phyloP scores from a whole-genome alignment of 2,797 vertebrate genomes.

The Podarcis lilfordi region DNA sequence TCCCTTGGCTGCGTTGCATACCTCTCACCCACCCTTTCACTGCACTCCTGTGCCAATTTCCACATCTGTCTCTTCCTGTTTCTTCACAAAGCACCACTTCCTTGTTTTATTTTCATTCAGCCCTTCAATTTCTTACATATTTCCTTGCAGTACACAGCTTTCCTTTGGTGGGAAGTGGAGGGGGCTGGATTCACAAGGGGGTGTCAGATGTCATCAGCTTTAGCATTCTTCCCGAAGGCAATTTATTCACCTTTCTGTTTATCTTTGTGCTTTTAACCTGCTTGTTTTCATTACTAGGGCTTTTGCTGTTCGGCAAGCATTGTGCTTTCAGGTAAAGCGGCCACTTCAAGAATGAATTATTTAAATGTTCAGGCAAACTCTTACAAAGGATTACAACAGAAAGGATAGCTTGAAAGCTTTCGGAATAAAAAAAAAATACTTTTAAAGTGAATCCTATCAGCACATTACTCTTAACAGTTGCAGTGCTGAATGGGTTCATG shows the following conservation, averaged over 20 bases:
- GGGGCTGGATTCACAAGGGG: neutral
- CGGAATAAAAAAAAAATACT: neutral
- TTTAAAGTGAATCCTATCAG: neutral
- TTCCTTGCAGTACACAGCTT: neutral
- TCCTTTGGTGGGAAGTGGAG: neutral
- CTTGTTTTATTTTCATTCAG: neutral
- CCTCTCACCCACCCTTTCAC: neutral
- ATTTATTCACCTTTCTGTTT: constrained; percentile 19
- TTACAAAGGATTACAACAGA: constrained; percentile 19
- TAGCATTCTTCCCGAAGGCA: constrained; percentile 37
- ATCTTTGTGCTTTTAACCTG: neutral
- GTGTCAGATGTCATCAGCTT: constrained; percentile 27
- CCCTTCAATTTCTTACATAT: neutral
- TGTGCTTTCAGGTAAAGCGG: constrained; percentile 18
- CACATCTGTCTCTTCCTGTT: constrained; percentile 1
- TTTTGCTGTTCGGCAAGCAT: neutral
- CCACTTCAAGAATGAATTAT: neutral
- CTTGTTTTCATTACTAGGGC: constrained; percentile 29
- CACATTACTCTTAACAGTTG: neutral
- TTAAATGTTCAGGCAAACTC: constrained; percentile 11
- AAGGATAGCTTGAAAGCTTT: neutral
- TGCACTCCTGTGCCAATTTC: constrained; percentile 4
- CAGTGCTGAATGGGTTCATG: neutral
- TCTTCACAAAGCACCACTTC: constrained; percentile 21
- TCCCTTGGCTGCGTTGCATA: neutral